A percentile compares a stretch with the other conserved stretches of the same genome.
phyloP scores from a whole-genome alignment of 2,888 invertebrate species.

The Thalpophila matura region DNA sequence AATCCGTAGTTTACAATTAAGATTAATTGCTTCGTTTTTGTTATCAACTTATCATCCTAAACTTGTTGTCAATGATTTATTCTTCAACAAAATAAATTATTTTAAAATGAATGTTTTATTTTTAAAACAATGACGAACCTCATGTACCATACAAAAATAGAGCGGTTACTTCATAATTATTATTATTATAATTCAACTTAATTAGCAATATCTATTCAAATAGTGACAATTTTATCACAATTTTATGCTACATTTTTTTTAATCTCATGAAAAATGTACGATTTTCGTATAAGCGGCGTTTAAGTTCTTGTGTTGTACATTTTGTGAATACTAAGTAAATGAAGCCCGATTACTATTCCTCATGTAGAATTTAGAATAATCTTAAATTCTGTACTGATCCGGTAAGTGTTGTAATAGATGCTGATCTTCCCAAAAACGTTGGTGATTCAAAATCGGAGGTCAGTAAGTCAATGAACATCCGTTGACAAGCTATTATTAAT shows the following conservation, averaged over 20 bases:
- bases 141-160: neutral
- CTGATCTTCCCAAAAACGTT: neutral
- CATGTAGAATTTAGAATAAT: constrained; percentile 7
- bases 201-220: constrained; percentile 21
- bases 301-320: constrained; percentile 34
- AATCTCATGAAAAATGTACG: constrained; percentile 13
- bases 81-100: too few species aligned
- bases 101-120: too few species aligned
- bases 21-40: too few species aligned
- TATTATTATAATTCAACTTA: neutral
- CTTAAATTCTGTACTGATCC: constrained; percentile 5
- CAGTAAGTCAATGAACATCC: too few species aligned
- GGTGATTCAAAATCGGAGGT: too few species aligned
- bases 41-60: too few species aligned
- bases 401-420: constrained; percentile 12
- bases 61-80: too few species aligned
- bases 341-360: constrained; percentile 14
- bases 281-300: constrained; percentile 25
- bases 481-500: neutral
- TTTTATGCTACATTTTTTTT: neutral
- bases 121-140: too few species aligned
- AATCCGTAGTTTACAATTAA: too few species aligned
- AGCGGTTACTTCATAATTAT: neutral
- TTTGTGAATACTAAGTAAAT: constrained; percentile 47
- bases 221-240: constrained; percentile 13